Evolutionary conservation across 2,888 invertebrate genomes (phyloP).

Genomic region (Drosophila falleni): DNA sequence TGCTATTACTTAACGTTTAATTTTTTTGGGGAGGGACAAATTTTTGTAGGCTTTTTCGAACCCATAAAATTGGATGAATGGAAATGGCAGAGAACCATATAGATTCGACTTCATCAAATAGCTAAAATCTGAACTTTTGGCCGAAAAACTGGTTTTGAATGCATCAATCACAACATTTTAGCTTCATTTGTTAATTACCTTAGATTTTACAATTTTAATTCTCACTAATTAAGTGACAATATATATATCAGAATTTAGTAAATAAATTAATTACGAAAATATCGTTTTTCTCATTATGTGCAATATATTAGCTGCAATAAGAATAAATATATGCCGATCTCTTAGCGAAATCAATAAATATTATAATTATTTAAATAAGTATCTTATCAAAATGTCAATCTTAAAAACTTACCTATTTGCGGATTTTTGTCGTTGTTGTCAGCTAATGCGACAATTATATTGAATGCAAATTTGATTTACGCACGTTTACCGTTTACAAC

Average conservation of each 20-base stretch:
- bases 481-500: slow-evolving; percentile 47
- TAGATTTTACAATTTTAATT: no score
- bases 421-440: slow-evolving; percentile 1
- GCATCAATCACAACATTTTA: no score
- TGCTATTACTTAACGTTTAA: slow-evolving; percentile 24
- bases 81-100: not conserved
- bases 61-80: not conserved
- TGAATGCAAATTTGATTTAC: slow-evolving; percentile 40
- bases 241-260: not conserved
- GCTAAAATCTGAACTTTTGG: no score
- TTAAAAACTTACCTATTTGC: slow-evolving; percentile 37
- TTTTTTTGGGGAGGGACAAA: not conserved
- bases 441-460: slow-evolving; percentile 35
- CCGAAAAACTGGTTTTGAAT: no score
- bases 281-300: not conserved
- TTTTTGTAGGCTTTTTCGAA: not conserved
- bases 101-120: not conserved
- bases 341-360: no score
- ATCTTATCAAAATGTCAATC: slow-evolving; percentile 3
- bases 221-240: no score
- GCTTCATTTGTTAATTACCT: no score
- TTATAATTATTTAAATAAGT: not conserved
- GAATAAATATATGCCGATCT: not conserved
- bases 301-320: not conserved
- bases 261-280: not conserved